Evolutionary conservation across 2,113 vertebrate species (phyloP), one percentile per base, ranked within the genome.

Genomic region (Ptilorrhoa leucosticta): DNA sequence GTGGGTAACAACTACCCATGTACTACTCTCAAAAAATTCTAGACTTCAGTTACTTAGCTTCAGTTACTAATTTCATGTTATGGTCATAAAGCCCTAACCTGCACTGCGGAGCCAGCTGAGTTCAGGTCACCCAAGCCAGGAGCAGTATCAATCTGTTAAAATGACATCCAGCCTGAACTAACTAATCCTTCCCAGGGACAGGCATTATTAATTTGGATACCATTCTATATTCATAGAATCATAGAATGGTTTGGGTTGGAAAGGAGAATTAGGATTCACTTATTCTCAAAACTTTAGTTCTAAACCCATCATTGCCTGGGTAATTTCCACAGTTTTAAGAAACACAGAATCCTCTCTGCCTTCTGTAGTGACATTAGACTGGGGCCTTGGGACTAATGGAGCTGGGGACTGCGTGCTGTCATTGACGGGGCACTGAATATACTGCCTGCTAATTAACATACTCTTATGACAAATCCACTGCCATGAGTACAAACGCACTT

Each of bases 291-390:
- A 48, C 31, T 11, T 68, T 64, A 83, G 44, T 37, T 57, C 12
- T 68, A 28, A 73, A 72, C 40, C 14, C 15, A 8, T 42, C 35
- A 65, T 23, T 37, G 50, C 20, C 39, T 66, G 28, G 28, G 28
- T 57, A 16, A 81, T 89, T 70, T 63, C 57, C 4, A 1, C 16
- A 37, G 44, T 54, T 83, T 64, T 31, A 75, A 50, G 70, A 84
- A 81, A 64, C 31, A 51, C 31, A 73, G 50, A 83, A 42, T 44
- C 27, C 28, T 66, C 33, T 79, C 18, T 88, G 48, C 31, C 61
- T 51, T 87, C 65, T 42, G 7, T 50, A 68, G 28, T 12, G 24
- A 39, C 0, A 0, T 35, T 40, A 35, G 35, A 35, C 61, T 47
- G 15, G 19, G 65, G 37, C 39, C 60, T 64, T 72, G 78, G 72